Evolutionary conservation across 1,140 invertebrate species (phyloP), one percentile per base, ranked within the genome.

Genomic region (Zaprionus vittiger): DNA sequence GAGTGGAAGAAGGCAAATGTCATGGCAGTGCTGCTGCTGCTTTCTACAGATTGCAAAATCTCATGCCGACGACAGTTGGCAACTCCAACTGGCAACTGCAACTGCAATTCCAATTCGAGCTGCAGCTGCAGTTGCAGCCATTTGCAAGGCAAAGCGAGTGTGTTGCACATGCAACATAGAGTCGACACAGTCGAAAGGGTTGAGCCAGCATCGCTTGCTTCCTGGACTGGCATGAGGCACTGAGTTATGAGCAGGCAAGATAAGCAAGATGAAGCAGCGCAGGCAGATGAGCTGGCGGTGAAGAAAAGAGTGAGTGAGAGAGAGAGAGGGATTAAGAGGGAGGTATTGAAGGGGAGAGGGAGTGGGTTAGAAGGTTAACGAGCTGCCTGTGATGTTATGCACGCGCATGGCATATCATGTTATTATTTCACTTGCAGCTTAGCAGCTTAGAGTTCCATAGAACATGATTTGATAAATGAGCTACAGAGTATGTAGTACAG

Each of bases 21-120:
- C 83, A 83, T 73, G 83, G 52, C 69, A 67, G 63, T 64, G 64
- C 26, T 62, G 54, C 49, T 52, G 69, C 65, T 84, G 78, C 83
- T 81, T 87, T 89, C 72, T 78, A 84, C 84, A 81, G 83, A 87
- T 89, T 89, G 83, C 84, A 60, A 87, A 84, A 81, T 77, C 77
- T 80, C 83, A 86, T 77, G 83, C 63, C 62, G 47, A 11, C 76
- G 76, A 75, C 81, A 84, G 70, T 66, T 73, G 71, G 20, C 66
- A 41, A 74, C 71, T 73, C 64, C 55, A 68, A 56, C 41, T 44
- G 24, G 11, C 31, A 34, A 34, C 31, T 38, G 37, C 41, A 68
- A 34, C 31, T 38, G 37, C 41, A 47, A 47, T n/a, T 47, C 49
- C 64, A 68, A 54, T 34, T 59, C 41, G 20, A 12, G 56, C 62